Base-by-base conservation (phyloP, 2,113 vertebrate genomes). In the Thymallus thymallus region DNA sequence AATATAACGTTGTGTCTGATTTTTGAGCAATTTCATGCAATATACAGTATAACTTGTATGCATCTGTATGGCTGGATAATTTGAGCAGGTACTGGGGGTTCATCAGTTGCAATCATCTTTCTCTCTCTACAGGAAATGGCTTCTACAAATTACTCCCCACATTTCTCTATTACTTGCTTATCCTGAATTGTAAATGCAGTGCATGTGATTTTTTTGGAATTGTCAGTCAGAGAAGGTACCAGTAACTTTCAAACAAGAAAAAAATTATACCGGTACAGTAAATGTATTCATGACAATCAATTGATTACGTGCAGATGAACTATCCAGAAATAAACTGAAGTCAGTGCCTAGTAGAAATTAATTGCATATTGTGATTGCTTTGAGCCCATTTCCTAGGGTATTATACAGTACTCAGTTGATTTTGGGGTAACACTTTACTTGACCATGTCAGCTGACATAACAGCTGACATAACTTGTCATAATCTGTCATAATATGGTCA, bases 1-100 rank as follows among this genome's bases (percentile, higher is more conserved):
- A 85, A 85, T 83, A 73, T 79, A 83, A 84, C 78, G 87, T 85
- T 84, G 84, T 76, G 83, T 78, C 76, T 83, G 78, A 82, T 85
- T 51, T 87, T 75, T 85, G 82, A 85, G 80, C 77, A 85, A 68
- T 84, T 82, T 82, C 80, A 77, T 77, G 78, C 56, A 69, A 64
- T 76, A 77, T 82, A n/a, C n/a, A n/a, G n/a, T n/a, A 76, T 80
- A 86, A 81, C 80, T 75, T 84, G 81, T 51, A 48, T 48, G 13
- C 46, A 83, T 87, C 82, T 86, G 78, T 83, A 35, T 75, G 72
- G 70, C 74, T 51, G 80, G 35, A 83, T 82, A 86, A 78, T 80
- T 80, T 77, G 69, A 81, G 62, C 69, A 76, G 68, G 80, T 35
- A 0, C 32, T 45, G 75, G 77, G 60, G 76, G 82, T 86, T 85